These are phyloP conservation scores for Stenopsyche tienmushanensis DNA, from an alignment of 1,140 invertebrate species.

Conservation along the genomic window DNA sequence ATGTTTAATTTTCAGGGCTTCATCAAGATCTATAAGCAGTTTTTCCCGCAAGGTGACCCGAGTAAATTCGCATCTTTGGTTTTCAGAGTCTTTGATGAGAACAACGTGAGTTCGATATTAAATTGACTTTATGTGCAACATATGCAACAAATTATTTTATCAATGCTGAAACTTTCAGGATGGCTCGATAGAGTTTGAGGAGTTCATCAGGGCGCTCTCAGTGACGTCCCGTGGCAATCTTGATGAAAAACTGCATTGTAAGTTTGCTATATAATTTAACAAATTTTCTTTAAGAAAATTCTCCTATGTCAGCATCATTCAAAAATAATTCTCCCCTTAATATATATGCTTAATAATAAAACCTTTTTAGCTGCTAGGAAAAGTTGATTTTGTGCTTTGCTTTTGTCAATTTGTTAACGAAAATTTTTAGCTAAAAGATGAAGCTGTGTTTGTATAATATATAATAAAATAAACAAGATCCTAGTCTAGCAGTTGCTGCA, in stretches of 20 bases:
- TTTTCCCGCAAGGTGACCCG: constrained; percentile 97
- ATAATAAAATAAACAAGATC: no score
- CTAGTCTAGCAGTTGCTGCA: no score
- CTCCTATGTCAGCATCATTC: no score
- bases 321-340: no score
- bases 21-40: constrained; percentile 98
- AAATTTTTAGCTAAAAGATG: no score
- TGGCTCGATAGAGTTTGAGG: constrained; percentile 96
- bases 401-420: no score
- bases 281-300: constrained; percentile 2
- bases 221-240: constrained; percentile 95
- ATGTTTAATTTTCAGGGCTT: constrained; percentile 76
- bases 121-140: no score
- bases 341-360: no score
- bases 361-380: no score
- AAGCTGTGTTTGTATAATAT: no score
- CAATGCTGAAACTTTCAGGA: constrained; percentile 64
- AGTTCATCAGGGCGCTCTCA: constrained; percentile 93
- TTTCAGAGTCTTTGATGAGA: constrained; percentile 98
- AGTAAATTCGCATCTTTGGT: constrained; percentile 96
- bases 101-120: constrained; percentile 94
- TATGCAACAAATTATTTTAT: not conserved
- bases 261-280: constrained; percentile 55
- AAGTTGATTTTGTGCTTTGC: no score
- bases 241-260: constrained; percentile 96